phyloP scores from a whole-genome alignment of 2,797 vertebrate genomes.

The Eidolon dupreanum region DNA sequence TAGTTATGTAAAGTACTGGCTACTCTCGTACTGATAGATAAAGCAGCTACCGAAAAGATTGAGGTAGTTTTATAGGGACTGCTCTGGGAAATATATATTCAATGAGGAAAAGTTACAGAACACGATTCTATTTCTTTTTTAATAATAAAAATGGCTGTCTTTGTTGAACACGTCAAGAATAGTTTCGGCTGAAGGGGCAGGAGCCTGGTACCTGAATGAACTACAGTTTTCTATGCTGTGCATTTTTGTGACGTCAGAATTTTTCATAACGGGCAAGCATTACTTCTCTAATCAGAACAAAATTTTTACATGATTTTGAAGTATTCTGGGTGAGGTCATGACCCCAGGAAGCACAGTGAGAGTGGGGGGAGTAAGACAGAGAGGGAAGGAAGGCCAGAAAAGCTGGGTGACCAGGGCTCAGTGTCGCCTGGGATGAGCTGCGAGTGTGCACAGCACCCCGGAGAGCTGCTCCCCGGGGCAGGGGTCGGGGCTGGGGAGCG shows the following conservation, averaged over 20 bases:
- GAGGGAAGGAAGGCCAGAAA: neutral
- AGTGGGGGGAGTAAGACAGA: too few relatives aligned
- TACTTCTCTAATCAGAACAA: neutral
- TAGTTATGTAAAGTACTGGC: fast-evolving
- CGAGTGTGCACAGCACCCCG: fast-evolving
- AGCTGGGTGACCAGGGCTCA: fast-evolving
- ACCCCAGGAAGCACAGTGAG: neutral
- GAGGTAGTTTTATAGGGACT: neutral
- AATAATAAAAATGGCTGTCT: neutral
- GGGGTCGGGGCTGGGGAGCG: too few relatives aligned
- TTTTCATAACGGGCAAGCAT: neutral
- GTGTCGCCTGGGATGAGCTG: fast-evolving
- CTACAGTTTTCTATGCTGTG: neutral
- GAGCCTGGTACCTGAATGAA: neutral
- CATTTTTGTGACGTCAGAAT: neutral
- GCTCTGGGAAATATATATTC: neutral
- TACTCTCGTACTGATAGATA: neutral
- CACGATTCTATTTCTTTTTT: neutral
- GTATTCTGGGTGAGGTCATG: neutral
- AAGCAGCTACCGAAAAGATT: neutral
- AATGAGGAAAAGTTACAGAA: neutral
- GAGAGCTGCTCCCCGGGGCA: fast-evolving
- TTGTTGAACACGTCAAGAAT: neutral
- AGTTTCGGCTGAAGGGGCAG: neutral
- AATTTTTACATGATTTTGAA: neutral